Evolutionary conservation across 2,888 invertebrate genomes (phyloP), one percentile per base, ranked within the genome.

Genomic region (Metopia argyrocephala): DNA sequence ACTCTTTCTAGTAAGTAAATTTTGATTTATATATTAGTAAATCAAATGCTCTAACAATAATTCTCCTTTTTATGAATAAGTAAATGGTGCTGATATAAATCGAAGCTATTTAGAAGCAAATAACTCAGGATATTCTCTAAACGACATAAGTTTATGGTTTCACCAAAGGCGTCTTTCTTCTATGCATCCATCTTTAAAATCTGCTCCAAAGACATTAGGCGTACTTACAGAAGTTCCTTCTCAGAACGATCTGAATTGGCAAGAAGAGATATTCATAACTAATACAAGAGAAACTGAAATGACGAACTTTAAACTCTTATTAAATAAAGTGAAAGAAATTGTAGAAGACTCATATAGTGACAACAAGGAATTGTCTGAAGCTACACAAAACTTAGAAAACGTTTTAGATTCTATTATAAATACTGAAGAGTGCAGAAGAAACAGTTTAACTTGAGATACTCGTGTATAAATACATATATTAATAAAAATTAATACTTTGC

Each of bases 261-360:
- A 66, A 74, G 31, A 54, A 9, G 56, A 56, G 57, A 20, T 48
- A 21, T 66, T 80, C 57, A 52, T 28, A 6, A 79, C 85, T 18
- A 86, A 86, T 82, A 73, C 84, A 20, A 86, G 87, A 23, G 89
- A 90, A 27, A 89, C 89, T 7, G 88, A 90, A 84, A 90, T 91
- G 90, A 78, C 78, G 0, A 90, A 90, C 70, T 91, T 91, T 66
- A 89, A 87, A 79, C 84, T 88, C 38, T 83, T 91, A 64, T 84
- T 91, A 38, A 84, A 87, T 73, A 89, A 89, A 84, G 91, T 91
- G 5, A 90, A 88, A 74, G 90, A 90, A 78, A 91, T 91, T 59
- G 88, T 90, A 15, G 89, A 89, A 56, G 90, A 91, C 64, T 89
- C 90, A 1, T 89, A 89, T 54, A 90, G 90, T 79, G 90, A 91